These are phyloP conservation scores for Biston stratarius DNA, from an alignment of 2,888 invertebrate genomes.

Conservation along the genomic window DNA sequence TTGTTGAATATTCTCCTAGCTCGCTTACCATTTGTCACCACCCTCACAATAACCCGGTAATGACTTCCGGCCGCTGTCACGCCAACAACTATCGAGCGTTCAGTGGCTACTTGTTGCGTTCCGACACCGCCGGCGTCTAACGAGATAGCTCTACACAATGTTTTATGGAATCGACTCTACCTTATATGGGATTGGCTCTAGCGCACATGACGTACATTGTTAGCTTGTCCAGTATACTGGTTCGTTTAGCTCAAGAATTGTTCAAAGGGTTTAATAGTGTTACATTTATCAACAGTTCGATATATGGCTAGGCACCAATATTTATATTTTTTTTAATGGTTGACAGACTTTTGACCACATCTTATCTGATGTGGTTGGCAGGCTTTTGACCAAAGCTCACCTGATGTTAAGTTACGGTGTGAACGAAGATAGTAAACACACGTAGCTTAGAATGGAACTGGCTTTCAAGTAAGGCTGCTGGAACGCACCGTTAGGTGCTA, in stretches of 20 bases:
- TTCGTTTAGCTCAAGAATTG: background rate
- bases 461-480: no score
- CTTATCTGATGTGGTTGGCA: no score
- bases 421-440: no score
- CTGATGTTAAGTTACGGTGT: no score
- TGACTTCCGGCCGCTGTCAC: constrained; percentile 55
- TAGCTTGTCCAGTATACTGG: background rate
- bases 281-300: background rate
- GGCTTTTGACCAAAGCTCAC: no score
- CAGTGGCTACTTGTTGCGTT: constrained; percentile 43
- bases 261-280: background rate
- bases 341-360: no score
- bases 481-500: no score
- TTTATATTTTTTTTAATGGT: no score
- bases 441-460: no score
- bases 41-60: constrained; percentile 58
- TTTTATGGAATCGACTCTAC: constrained; percentile 51
- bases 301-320: background rate
- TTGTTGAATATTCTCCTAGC: constrained; percentile 17
- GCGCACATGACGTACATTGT: constrained; percentile 6
- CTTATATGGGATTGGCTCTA: constrained; percentile 36
- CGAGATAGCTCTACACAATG: constrained; percentile 51
- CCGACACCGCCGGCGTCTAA: constrained; percentile 45
- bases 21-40: constrained; percentile 39
- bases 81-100: constrained; percentile 17